Evolutionary conservation across 2,113 vertebrate genomes (phyloP).

Genomic region (Excalfactoria chinensis): DNA sequence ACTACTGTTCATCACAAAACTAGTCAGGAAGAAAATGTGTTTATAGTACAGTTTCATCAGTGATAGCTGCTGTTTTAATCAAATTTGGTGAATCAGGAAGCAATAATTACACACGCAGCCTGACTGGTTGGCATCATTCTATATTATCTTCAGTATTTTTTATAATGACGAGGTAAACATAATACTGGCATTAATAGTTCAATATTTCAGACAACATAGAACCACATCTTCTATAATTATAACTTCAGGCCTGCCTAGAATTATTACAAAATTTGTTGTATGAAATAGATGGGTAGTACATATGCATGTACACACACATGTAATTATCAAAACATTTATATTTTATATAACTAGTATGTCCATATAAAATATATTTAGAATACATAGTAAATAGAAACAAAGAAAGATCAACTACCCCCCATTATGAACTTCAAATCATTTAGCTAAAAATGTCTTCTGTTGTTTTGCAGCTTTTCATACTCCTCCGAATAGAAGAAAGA

Average conservation of each 20-base stretch:
- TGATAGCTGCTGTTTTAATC: neutral
- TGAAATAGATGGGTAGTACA: neutral
- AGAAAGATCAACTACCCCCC: neutral
- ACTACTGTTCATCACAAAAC: neutral
- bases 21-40: neutral
- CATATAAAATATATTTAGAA: neutral
- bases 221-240: neutral
- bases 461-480: neutral
- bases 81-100: neutral
- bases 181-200: neutral
- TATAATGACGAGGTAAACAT: neutral
- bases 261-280: neutral
- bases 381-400: neutral
- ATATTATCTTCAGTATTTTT: neutral
- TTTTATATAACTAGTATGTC: neutral
- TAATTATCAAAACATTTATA: neutral
- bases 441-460: neutral
- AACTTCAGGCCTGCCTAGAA: neutral
- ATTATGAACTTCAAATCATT: neutral
- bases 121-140: neutral
- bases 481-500: neutral
- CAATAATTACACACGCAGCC: neutral
- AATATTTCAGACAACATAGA: neutral
- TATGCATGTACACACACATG: neutral
- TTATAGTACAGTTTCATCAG: neutral